These are phyloP conservation scores for Sturnira hondurensis DNA, from an alignment of 2,113 vertebrate genomes.

Conservation along the genomic window DNA sequence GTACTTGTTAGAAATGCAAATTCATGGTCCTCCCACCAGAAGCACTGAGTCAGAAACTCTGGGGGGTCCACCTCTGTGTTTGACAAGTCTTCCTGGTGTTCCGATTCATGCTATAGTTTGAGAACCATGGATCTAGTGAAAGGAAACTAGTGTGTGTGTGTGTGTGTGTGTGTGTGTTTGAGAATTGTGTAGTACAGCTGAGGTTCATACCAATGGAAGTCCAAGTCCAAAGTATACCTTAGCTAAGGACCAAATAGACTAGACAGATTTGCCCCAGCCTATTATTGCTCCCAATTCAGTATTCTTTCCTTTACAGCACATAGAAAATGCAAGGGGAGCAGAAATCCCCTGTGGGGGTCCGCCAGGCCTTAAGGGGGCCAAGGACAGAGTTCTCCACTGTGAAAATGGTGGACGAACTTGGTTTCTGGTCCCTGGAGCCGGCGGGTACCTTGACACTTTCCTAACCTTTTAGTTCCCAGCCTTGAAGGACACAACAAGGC, in stretches of 20 bases:
- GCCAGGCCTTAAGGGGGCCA: no score
- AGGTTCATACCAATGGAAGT: neutral
- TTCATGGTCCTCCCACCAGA: neutral
- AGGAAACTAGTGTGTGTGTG: neutral
- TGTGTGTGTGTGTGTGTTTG: neutral
- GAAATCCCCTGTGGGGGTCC: constrained; percentile 4
- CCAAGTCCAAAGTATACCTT: neutral
- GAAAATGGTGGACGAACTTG: no score
- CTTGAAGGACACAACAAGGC: no score
- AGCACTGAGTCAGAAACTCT: neutral
- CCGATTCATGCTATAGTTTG: neutral
- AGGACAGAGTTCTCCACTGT: no score
- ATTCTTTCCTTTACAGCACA: neutral
- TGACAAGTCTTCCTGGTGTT: neutral
- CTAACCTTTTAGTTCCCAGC: no score
- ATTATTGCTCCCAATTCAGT: neutral
- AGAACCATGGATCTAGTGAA: neutral
- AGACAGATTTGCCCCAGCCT: neutral
- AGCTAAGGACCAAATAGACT: neutral
- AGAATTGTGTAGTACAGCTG: neutral
- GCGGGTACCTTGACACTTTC: no score
- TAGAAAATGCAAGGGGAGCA: neutral
- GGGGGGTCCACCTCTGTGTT: neutral
- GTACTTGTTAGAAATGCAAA: neutral
- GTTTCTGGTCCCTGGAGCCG: no score